Base-by-base conservation (phyloP, 2,113 vertebrate genomes). In the Dicaeum eximium region DNA sequence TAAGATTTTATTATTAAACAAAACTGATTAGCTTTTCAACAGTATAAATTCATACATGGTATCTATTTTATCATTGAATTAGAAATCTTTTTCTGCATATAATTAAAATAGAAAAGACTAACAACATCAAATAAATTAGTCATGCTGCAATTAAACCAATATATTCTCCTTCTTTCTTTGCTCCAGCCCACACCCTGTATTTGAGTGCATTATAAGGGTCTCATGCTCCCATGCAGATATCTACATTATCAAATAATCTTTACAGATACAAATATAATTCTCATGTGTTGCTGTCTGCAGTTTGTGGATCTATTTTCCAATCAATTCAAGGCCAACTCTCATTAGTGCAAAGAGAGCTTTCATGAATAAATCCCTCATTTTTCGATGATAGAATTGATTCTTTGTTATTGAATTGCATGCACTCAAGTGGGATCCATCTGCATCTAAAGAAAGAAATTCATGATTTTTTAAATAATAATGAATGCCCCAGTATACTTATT, bases 331-430 rank as follows among this genome's bases (percentile, higher is more conserved):
- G 69, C 81, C 79, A 86, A 60, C 20, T 94, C 69, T 95, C 75
- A 90, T 94, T 93, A 93, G 86, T 72, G 50, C 44, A 90, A 86
- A 2, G 21, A 74, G 65, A 93, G 53, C 5, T 94, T 94, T 96
- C 86, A 88, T 93, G 72, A 93, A 94, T 96, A 96, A 97, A 94
- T 95, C 47, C 60, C 47, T 88, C 44, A 73, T 93, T 94, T 95
- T 90, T 92, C 82, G 93, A 35, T 75, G 75, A 93, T 78, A 72
- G 54, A 84, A 96, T 78, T 87, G 86, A 91, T 93, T 95, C 70
- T 94, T 91, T 37, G n/a, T 94, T 94, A 96, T 65, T 90, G 92
- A 96, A 90, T 90, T 80, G 37, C 20, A 2, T 81, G 31, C 86
- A 84, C 47, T 82, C 72, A 86, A 82, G 51, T 92, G 67, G 47